Evolutionary conservation across 2,113 vertebrate genomes (phyloP).

Genomic region (Ctenomys sociabilis): DNA sequence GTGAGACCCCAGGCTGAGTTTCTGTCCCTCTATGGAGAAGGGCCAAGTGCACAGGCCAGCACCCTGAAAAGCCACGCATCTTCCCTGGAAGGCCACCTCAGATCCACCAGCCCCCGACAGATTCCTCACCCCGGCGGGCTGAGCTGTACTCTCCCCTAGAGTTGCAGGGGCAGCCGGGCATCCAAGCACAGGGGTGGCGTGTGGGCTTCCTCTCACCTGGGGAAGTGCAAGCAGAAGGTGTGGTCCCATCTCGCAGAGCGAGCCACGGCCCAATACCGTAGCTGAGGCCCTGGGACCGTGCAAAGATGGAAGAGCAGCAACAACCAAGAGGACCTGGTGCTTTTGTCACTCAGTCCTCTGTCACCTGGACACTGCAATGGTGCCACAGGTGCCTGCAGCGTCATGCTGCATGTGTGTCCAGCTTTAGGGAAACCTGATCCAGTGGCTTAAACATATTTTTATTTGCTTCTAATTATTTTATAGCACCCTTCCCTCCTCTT

Average conservation of each 20-base stretch:
- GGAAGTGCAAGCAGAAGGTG: background rate
- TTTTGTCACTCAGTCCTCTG: background rate
- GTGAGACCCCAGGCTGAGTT: background rate
- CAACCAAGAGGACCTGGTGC: background rate
- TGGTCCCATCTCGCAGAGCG: background rate
- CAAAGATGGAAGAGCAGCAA: background rate
- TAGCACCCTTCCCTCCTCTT: background rate
- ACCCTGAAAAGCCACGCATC: background rate
- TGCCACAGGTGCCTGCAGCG: background rate
- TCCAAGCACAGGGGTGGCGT: background rate
- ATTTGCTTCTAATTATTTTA: background rate
- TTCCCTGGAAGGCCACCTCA: background rate
- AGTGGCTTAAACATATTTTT: background rate
- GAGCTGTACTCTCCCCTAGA: background rate
- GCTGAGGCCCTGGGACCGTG: background rate
- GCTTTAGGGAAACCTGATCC: background rate
- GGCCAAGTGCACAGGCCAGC: background rate
- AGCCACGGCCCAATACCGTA: background rate
- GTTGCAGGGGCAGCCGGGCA: background rate
- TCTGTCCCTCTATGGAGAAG: background rate
- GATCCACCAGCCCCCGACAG: background rate
- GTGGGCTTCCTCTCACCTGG: background rate
- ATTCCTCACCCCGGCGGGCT: background rate
- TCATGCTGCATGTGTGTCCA: background rate
- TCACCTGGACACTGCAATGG: background rate